Evolutionary conservation across 2,797 vertebrate species (phyloP).

Genomic region (Pangasius larnaudii): DNA sequence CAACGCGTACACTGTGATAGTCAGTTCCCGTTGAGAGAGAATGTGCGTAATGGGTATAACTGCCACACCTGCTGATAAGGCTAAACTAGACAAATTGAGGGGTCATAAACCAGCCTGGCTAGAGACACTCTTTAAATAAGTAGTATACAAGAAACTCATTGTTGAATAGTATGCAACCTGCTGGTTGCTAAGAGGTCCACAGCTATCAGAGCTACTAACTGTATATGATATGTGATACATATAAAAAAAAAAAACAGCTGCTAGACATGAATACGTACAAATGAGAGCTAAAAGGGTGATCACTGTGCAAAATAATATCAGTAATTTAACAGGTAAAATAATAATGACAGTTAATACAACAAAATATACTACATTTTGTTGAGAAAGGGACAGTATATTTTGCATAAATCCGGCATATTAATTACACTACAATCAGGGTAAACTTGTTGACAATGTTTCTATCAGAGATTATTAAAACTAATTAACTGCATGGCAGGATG

Average conservation of each 20-base stretch:
- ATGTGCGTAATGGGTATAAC: not conserved
- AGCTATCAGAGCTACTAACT: not conserved
- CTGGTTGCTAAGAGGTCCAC: not conserved
- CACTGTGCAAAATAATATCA: not conserved
- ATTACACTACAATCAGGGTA: not conserved
- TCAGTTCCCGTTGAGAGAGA: not conserved
- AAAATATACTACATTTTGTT: not conserved
- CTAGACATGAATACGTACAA: not conserved
- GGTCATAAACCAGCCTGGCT: slow-evolving; percentile 62
- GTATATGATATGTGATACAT: not conserved
- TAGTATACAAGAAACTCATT: not conserved
- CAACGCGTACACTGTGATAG: not conserved
- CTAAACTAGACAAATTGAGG: slow-evolving; percentile 14
- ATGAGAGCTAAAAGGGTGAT: not conserved
- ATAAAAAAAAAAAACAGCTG: not conserved
- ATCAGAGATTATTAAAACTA: not conserved
- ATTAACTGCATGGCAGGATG: not conserved
- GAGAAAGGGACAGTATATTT: not conserved
- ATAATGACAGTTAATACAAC: not conserved
- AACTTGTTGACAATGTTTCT: not conserved
- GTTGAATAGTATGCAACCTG: slow-evolving; percentile 20
- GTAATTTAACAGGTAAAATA: not conserved
- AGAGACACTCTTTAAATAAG: not conserved
- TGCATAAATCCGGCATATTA: not conserved
- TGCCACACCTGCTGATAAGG: slow-evolving; percentile 28